Conservation (phyloP, 2,888 invertebrate genomes). For the Cantharis lateralis region DNA sequence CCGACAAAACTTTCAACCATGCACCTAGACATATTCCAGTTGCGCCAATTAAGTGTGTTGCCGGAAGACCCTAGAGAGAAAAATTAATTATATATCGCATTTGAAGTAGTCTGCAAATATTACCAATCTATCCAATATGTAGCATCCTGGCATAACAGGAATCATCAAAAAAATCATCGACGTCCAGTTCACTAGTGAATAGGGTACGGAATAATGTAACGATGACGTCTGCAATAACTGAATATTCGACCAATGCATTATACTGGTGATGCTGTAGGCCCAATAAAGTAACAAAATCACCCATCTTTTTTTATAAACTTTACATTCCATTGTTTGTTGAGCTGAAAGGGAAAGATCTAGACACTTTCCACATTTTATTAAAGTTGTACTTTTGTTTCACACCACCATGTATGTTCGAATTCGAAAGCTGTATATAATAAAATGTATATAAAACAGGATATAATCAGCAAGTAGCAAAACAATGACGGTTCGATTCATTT, state of each 20-base stretch:
- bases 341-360: too few relatives aligned
- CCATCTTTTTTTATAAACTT: neutral
- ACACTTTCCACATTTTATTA: too few relatives aligned
- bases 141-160: neutral
- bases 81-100: neutral
- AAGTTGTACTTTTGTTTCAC: too few relatives aligned
- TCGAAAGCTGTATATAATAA: too few relatives aligned
- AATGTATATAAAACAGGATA: too few relatives aligned
- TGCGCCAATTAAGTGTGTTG: conserved; percentile 78
- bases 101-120: neutral
- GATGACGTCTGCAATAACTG: too few relatives aligned
- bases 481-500: too few relatives aligned
- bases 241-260: too few relatives aligned
- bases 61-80: conserved; percentile 73
- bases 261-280: neutral
- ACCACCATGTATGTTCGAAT: too few relatives aligned
- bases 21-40: conserved; percentile 85
- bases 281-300: neutral
- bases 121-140: neutral
- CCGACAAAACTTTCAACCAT: conserved; percentile 87
- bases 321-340: neutral
- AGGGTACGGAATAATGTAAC: too few relatives aligned
- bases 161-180: neutral
- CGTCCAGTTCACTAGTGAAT: neutral
- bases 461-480: too few relatives aligned